These are phyloP conservation scores for Rhodophaea formosa DNA, from an alignment of 2,888 invertebrate genomes.

Conservation along the genomic window DNA sequence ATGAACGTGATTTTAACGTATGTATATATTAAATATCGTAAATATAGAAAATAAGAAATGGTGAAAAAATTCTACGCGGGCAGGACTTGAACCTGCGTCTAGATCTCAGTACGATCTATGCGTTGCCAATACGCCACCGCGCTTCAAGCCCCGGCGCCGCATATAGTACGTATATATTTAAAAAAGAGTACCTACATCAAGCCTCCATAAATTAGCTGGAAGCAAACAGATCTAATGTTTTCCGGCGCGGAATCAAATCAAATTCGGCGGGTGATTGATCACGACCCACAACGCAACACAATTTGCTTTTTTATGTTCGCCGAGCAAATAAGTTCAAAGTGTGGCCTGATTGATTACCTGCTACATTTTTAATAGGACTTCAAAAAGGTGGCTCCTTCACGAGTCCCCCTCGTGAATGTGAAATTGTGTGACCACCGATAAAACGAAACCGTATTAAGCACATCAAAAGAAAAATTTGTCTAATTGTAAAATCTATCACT, in stretches of 20 bases:
- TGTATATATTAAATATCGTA: too few species aligned
- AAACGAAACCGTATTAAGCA: background rate
- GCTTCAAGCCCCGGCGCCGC: too few species aligned
- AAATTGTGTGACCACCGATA: background rate
- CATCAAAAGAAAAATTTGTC: background rate
- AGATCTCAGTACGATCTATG: too few species aligned
- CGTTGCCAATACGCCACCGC: too few species aligned
- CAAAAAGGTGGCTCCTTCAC: slow-evolving; percentile 9
- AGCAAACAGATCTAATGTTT: slow-evolving; percentile 22
- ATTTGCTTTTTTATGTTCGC: slow-evolving; percentile 40
- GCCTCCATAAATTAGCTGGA: background rate
- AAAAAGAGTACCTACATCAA: too few species aligned
- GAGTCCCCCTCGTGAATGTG: slow-evolving; percentile 1
- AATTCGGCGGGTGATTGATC: slow-evolving; percentile 54
- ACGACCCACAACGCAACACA: slow-evolving; percentile 24
- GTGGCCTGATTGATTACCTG: slow-evolving; percentile 20
- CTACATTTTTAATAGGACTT: slow-evolving; percentile 20
- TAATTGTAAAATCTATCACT: background rate
- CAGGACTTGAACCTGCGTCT: too few species aligned
- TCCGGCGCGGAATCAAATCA: slow-evolving; percentile 41
- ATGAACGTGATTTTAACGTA: too few species aligned
- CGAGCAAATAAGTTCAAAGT: slow-evolving; percentile 21
- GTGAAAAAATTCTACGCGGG: too few species aligned
- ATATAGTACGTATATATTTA: too few species aligned
- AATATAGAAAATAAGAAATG: too few species aligned